Conservation (phyloP, 2,888 invertebrate genomes). For the Dromius quadrimaculatus region DNA sequence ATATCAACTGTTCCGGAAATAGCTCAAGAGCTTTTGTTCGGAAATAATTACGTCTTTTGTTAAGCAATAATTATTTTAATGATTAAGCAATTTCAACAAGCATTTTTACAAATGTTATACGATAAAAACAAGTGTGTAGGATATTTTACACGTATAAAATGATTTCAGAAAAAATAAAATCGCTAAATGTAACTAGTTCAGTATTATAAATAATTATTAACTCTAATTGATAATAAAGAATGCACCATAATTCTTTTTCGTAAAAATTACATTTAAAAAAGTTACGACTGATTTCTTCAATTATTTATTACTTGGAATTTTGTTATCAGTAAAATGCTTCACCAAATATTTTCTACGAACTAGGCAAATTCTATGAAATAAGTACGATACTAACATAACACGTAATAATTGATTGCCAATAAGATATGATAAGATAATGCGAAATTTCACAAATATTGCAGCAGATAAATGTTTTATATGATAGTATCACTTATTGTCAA, state of each 20-base stretch:
- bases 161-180: slow-evolving; percentile 34
- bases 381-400: neutral
- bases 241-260: slow-evolving; percentile 29
- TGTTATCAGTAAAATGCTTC: slow-evolving; percentile 29
- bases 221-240: slow-evolving; percentile 11
- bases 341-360: slow-evolving; percentile 21
- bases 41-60: slow-evolving; percentile 39
- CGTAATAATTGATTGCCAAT: neutral
- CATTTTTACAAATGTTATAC: slow-evolving; percentile 42
- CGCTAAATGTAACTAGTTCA: slow-evolving; percentile 8
- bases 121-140: slow-evolving; percentile 34
- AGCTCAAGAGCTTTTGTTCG: slow-evolving; percentile 11
- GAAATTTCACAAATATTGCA: neutral
- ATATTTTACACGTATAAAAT: slow-evolving; percentile 40
- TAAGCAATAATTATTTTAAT: slow-evolving; percentile 41
- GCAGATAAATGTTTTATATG: too few species aligned
- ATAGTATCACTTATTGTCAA: neutral
- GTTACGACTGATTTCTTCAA: slow-evolving; percentile 1
- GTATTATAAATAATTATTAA: neutral
- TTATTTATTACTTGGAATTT: slow-evolving; percentile 8
- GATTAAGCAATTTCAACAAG: slow-evolving; percentile 42
- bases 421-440: neutral
- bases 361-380: neutral
- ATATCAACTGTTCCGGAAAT: slow-evolving; percentile 24
- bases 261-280: slow-evolving; percentile 38